A percentile compares a stretch with the other conserved stretches of the same genome.
Evolutionary conservation across 1,140 invertebrate genomes (phyloP).

Genomic region (Ceratina calcarata): DNA sequence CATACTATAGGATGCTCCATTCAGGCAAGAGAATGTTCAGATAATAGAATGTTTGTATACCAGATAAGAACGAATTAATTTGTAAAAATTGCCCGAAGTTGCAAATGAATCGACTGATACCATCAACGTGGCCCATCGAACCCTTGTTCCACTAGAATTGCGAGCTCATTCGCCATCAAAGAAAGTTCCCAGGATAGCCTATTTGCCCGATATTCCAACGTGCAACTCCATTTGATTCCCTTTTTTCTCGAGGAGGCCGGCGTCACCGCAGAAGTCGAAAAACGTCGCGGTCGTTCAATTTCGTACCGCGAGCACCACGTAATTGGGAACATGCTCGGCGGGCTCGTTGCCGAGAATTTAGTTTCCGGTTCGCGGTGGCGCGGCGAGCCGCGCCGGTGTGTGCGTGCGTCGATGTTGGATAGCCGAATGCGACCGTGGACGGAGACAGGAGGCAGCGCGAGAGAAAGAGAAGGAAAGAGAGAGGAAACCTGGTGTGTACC

Average conservation of each 20-base stretch:
- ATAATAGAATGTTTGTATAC: too few species aligned
- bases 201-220: too few species aligned
- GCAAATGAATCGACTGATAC: neutral
- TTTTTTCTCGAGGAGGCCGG: conserved; percentile 11
- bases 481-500: conserved; percentile 43
- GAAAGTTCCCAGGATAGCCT: neutral
- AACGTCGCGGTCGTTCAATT: conserved; percentile 68
- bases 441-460: conserved; percentile 4
- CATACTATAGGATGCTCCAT: neutral
- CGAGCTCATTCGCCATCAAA: neutral
- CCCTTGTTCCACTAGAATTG: neutral
- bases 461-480: neutral
- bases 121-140: neutral
- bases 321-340: conserved; percentile 75
- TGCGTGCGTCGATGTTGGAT: conserved; percentile 34
- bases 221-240: neutral
- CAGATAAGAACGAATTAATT: too few species aligned
- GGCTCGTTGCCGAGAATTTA: conserved; percentile 74
- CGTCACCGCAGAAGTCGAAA: conserved; percentile 64
- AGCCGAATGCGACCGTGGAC: conserved; percentile 21
- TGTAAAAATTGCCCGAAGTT: neutral
- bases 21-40: neutral
- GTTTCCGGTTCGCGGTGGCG: conserved; percentile 70
- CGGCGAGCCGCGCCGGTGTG: conserved; percentile 16
- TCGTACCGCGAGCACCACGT: conserved; percentile 61